Percentiles rank a stretch among this genome's conserved stretches.
Conservation (phyloP, 2,888 invertebrate genomes). For the Hypomecis punctinalis region DNA sequence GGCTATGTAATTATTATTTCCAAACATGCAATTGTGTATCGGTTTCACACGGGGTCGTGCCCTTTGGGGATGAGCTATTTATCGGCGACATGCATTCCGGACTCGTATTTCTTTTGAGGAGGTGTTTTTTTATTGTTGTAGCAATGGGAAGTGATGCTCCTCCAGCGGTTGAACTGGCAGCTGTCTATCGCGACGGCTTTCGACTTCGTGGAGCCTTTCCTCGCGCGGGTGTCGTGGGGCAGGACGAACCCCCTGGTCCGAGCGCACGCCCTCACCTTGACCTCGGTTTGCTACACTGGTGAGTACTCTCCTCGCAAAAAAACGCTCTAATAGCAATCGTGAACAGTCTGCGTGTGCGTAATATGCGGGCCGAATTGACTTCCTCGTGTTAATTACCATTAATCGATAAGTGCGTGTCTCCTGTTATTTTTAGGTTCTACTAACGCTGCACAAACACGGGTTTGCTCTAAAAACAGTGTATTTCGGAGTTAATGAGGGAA, state of each 20-base stretch:
- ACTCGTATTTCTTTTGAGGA: constrained; percentile 37
- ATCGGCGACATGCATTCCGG: constrained; percentile 41
- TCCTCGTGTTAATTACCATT: constrained; percentile 63
- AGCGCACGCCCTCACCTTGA: constrained; percentile 90
- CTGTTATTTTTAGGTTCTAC: constrained; percentile 42
- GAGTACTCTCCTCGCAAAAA: constrained; percentile 57
- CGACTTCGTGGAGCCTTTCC: constrained; percentile 93
- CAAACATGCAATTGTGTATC: constrained; percentile 50
- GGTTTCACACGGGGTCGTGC: constrained; percentile 65
- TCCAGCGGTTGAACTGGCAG: constrained; percentile 92
- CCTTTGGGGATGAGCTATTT: constrained; percentile 53
- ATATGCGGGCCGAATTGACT: constrained; percentile 67
- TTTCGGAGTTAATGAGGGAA: constrained; percentile 53
- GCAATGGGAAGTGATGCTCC: constrained; percentile 92
- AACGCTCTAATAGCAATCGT: constrained; percentile 34
- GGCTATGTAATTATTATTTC: constrained; percentile 46
- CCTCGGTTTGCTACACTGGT: constrained; percentile 93
- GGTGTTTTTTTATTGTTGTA: constrained; percentile 71
- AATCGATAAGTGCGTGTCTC: constrained; percentile 60
- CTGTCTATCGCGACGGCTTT: constrained; percentile 91
- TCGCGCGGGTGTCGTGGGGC: constrained; percentile 87
- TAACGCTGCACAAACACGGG: constrained; percentile 23
- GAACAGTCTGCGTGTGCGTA: constrained; percentile 42
- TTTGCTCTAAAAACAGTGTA: constrained; percentile 39
- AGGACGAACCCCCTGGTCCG: constrained; percentile 86